A percentile compares a stretch with the other conserved stretches of the same genome.
Conservation (phyloP, 2,113 vertebrate genomes). For the Clarias magur region DNA sequence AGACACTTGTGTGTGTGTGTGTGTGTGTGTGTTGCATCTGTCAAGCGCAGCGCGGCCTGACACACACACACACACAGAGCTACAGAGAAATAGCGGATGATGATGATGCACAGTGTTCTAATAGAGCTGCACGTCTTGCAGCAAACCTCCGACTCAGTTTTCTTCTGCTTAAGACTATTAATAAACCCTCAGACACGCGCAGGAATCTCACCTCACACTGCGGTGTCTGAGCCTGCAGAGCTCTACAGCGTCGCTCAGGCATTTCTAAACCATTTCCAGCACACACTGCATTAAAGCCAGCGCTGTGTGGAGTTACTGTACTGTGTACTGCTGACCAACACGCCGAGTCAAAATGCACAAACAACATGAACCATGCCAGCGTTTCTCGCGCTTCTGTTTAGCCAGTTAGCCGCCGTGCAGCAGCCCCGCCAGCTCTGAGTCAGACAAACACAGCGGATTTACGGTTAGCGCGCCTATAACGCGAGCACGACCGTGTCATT, state of each 20-base stretch:
- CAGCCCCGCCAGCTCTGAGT: not conserved
- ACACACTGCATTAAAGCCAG: not conserved
- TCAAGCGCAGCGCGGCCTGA: constrained; percentile 15
- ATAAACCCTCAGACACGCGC: not conserved
- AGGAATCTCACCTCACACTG: not conserved
- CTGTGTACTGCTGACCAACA: no score
- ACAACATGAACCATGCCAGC: not conserved
- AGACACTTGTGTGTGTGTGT: not conserved
- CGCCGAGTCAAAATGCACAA: not conserved
- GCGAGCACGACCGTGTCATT: not conserved
- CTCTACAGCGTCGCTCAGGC: not conserved
- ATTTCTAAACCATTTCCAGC: not conserved
- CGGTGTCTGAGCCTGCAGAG: not conserved
- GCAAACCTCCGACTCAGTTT: no score
- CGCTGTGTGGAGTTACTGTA: not conserved
- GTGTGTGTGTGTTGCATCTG: not conserved
- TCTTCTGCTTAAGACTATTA: not conserved
- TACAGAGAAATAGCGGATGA: not conserved
- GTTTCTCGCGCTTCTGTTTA: not conserved
- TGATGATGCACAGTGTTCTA: not conserved
- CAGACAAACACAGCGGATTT: not conserved
- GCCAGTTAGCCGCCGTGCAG: not conserved
- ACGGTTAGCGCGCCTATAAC: not conserved
- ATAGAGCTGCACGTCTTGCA: not conserved
- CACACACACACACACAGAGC: not conserved